Evolutionary conservation across 1,140 invertebrate species (phyloP), one percentile per base, ranked within the genome.

Genomic region (Caenorhabditis inopinata): DNA sequence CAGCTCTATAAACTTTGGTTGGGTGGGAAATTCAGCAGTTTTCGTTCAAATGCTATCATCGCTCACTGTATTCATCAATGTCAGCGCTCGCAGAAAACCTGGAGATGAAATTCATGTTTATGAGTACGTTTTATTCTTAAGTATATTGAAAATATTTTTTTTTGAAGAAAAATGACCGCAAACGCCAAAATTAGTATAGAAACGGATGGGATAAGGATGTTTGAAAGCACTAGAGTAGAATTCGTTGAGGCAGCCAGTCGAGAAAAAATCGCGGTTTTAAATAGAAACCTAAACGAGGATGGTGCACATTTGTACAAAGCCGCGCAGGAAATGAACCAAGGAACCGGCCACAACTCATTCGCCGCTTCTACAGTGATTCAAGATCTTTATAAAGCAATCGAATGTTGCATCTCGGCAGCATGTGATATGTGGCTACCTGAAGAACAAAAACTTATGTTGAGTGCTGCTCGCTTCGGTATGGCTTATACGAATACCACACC

Each of bases 401-500:
- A 68, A 21, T 29, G 38, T 12, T 68, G 58, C 11, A 42, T 68
- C 32, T 68, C 58, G 2, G 38, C 58, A 0, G 58, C 58, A 29
- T 68, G 58, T 68, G 58, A 68, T 18, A 68, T n/a, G 58, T 68
- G 58, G 58, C 58, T 38, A 38, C 58, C 58, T 0, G 58, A 68
- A 23, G 58, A 68, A 18, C 58, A 68, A n/a, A 38, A 38, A 7
- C n/a, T 68, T 2, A 29, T 68, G 11, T 21, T 68, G 32, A 68
- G 21, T 21, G 93, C 96, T 42, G 95, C 96, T 0, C 93, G 95
- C 85, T 97, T 96, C 91, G 96, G 96, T 2, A 97, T 97, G 90
- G 93, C 94, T 82, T 97, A 97, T 87, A 91, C 95, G 25, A 91
- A 92, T 12, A 92, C 93, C 79, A 68, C 58, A 11, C 92, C 93